Conservation (phyloP, 1,140 invertebrate genomes). For the Drosophila funebris region DNA sequence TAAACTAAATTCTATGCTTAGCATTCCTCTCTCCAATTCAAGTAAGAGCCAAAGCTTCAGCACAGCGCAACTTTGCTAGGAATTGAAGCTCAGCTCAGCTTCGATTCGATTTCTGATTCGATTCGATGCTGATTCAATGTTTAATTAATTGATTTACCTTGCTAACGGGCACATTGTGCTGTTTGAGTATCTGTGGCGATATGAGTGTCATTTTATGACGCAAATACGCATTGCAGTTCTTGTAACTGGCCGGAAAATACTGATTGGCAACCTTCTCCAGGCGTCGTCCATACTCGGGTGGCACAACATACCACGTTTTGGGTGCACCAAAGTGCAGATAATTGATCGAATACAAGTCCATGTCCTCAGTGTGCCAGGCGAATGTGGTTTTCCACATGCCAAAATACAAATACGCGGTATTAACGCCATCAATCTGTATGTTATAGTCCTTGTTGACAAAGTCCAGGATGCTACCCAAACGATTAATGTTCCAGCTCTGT, state of each 20-base stretch:
- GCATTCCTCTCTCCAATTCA: too few relatives aligned
- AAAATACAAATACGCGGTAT: conserved; percentile 99
- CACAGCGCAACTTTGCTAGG: too few relatives aligned
- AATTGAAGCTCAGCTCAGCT: too few relatives aligned
- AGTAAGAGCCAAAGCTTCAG: too few relatives aligned
- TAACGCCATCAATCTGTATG: conserved; percentile 98
- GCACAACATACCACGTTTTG: conserved; percentile 99
- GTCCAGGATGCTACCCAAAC: conserved; percentile 96
- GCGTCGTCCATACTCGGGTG: conserved; percentile 96
- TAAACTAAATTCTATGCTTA: too few relatives aligned
- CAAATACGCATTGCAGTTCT: conserved; percentile 96
- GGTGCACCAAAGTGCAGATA: conserved; percentile 96
- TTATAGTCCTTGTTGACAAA: conserved; percentile 97
- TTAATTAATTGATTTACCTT: conserved; percentile 85
- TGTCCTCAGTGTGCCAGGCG: conserved; percentile 99
- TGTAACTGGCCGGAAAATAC: conserved; percentile 94
- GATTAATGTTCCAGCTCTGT: conserved; percentile 96
- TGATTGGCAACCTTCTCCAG: conserved; percentile 96
- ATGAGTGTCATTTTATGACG: conserved; percentile 99
- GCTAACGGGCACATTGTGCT: conserved; percentile 97
- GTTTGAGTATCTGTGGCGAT: conserved; percentile 95
- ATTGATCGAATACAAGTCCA: conserved; percentile 99
- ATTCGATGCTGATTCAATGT: background rate
- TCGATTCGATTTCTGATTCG: too few relatives aligned
- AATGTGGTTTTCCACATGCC: conserved; percentile 99